Evolutionary conservation across 2,888 invertebrate genomes (phyloP), one percentile per base, ranked within the genome.

Genomic region (Caenorhabditis virilis): DNA sequence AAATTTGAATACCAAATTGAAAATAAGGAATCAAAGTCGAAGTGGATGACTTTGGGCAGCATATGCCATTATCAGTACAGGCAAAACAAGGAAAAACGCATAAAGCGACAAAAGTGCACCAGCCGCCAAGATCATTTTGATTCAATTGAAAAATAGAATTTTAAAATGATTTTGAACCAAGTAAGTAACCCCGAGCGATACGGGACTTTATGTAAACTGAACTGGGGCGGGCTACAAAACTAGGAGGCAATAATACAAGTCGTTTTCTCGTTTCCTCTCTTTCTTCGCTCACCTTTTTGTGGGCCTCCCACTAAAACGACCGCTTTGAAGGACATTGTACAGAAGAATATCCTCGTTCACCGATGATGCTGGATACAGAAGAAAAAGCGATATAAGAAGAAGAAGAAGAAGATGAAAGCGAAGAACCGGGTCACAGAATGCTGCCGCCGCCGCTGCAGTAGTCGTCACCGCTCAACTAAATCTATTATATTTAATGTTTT

Each of bases 221-320:
- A n/a, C n/a, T n/a, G n/a, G n/a, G n/a, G n/a, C n/a, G n/a, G n/a
- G n/a, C n/a, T n/a, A n/a, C n/a, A n/a, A n/a, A n/a, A n/a, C n/a
- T n/a, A n/a, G n/a, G n/a, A n/a, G n/a, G n/a, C n/a, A n/a, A n/a
- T n/a, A n/a, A n/a, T n/a, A n/a, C n/a, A n/a, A n/a, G n/a, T n/a
- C n/a, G n/a, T n/a, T n/a, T n/a, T n/a, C n/a, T n/a, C n/a, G n/a
- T n/a, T n/a, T n/a, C n/a, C n/a, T 33, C 47, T 55, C 51, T 47
- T 48, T 45, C 52, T 43, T 55, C 62, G n/a, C 73, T 61, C 71
- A 92, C 93, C 93, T 89, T 95, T 95, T 84, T 92, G 91, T 0
- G 93, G 92, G 5, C 95, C 94, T 22, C 95, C 95, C 72, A 95
- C 91, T 71, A 95, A 86, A 84, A 95, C 92, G 15, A 94, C 90